phyloP scores from a whole-genome alignment of 2,113 vertebrate genomes.

The Gymnorhina tibicen region DNA sequence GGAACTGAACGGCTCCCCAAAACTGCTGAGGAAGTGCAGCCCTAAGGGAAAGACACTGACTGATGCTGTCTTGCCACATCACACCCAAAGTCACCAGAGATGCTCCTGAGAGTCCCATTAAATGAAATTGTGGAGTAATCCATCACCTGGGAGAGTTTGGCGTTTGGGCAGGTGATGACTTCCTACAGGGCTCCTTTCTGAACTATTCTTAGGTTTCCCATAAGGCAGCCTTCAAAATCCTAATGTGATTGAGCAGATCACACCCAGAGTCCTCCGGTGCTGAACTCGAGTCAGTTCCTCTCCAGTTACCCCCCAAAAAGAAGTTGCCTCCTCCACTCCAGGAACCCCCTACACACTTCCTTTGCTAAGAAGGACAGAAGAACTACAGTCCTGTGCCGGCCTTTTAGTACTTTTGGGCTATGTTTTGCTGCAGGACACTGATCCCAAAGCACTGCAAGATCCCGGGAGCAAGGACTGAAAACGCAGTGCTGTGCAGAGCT shows the following conservation, averaged over 20 bases:
- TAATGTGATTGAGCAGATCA: not conserved
- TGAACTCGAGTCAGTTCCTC: not conserved
- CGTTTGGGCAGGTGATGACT: not conserved
- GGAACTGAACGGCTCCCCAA: not conserved
- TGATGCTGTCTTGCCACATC: not conserved
- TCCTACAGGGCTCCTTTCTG: not conserved
- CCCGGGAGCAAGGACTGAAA: not conserved
- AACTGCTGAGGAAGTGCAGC: not conserved
- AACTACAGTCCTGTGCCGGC: not conserved
- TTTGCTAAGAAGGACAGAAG: not conserved
- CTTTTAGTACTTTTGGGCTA: not conserved
- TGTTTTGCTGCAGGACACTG: not conserved
- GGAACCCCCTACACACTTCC: fast-evolving
- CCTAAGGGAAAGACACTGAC: not conserved
- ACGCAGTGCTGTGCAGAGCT: not conserved
- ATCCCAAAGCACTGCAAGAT: not conserved
- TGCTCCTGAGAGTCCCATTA: not conserved
- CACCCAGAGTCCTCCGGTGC: not conserved
- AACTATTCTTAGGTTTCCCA: not conserved
- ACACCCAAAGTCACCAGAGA: not conserved
- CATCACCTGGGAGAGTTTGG: not conserved
- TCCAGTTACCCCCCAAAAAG: not conserved
- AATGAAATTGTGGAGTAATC: not conserved
- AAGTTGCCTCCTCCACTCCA: not conserved
- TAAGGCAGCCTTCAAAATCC: not conserved